Evolutionary conservation across 2,888 invertebrate genomes (phyloP).

Genomic region (Scrobipalpa costella): DNA sequence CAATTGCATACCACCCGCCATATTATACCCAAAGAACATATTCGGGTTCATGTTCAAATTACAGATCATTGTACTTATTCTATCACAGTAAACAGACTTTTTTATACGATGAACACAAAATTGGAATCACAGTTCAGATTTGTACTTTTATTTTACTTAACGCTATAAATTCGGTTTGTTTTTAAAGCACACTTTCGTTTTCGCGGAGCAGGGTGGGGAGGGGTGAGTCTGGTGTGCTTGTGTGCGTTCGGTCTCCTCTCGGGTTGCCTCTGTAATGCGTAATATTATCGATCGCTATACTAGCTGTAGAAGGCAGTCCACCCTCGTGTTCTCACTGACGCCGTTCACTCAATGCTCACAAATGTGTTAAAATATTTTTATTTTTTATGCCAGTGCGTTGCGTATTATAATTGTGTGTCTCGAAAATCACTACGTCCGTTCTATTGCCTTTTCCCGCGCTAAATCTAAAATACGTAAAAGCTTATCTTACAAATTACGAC

Average conservation of each 20-base stretch:
- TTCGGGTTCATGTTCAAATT: slow-evolving; percentile 63
- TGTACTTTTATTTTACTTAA: slow-evolving; percentile 69
- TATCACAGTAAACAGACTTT: slow-evolving; percentile 41
- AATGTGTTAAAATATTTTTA: slow-evolving; percentile 41
- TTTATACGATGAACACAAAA: slow-evolving; percentile 54
- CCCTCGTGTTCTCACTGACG: slow-evolving; percentile 60
- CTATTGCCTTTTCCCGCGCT: slow-evolving; percentile 26
- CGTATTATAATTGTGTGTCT: slow-evolving; percentile 19
- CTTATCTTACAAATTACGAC: background rate
- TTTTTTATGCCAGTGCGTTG: slow-evolving; percentile 28
- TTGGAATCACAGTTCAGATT: slow-evolving; percentile 63
- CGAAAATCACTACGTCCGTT: background rate
- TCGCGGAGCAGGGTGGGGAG: slow-evolving; percentile 50
- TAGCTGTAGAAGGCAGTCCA: slow-evolving; percentile 63
- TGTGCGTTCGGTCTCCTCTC: slow-evolving; percentile 52
- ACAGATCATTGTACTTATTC: slow-evolving; percentile 58
- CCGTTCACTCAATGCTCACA: slow-evolving; percentile 55
- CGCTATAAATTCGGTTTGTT: slow-evolving; percentile 78
- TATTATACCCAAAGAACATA: slow-evolving; percentile 64
- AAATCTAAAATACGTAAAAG: slow-evolving; percentile 11
- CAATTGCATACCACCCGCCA: slow-evolving; percentile 41
- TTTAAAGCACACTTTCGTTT: slow-evolving; percentile 74
- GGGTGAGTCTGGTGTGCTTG: slow-evolving; percentile 49
- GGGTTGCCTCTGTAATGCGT: slow-evolving; percentile 74
- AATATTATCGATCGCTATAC: slow-evolving; percentile 80